Evolutionary conservation across 2,113 vertebrate species (phyloP), one percentile per base, ranked within the genome.

Genomic region (Sylvietta virens): DNA sequence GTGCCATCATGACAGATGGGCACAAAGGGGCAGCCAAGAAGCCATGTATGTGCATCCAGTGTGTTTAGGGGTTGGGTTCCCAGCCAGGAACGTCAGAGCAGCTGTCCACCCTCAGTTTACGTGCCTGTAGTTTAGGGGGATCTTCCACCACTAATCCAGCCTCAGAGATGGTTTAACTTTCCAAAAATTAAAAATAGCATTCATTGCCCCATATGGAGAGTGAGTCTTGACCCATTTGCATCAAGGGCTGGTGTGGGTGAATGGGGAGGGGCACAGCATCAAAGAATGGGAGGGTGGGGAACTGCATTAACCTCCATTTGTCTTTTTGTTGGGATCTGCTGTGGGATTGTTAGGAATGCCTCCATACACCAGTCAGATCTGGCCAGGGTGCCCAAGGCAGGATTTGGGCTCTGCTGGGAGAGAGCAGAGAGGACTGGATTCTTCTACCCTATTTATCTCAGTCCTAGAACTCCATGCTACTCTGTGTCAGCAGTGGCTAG

Each of bases 111-210:
- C 95, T 97, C 92, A 74, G 84, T 97, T 97, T 92, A 97, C 88
- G 45, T 97, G 95, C 97, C 93, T 97, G 93, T 91, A 97, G 94
- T 97, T 97, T 96, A 97, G 95, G 94, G 84, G 87, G 94, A 97
- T 97, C 97, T 97, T 88, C 95, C 93, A 90, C 35, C 79, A 91
- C 96, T 97, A 97, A 97, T 97, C 97, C 97, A 94, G 90, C 96
- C 94, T 97, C 97, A 97, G 97, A 97, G 96, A 86, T 87, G 95
- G 95, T 91, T 97, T 97, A 95, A 89, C 95, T 97, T 97, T 97
- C 97, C 97, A 95, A 91, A 96, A 93, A 94, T 96, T 97, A 97
- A 97, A 97, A 97, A 97, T 97, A 97, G 95, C 82, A 76, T 71
- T 57, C 74, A 21, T 95, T 86, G 78, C 93, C 77, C 91, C 94